Evolutionary conservation across 2,113 vertebrate species (phyloP).

Genomic region (Ciconia maguari): DNA sequence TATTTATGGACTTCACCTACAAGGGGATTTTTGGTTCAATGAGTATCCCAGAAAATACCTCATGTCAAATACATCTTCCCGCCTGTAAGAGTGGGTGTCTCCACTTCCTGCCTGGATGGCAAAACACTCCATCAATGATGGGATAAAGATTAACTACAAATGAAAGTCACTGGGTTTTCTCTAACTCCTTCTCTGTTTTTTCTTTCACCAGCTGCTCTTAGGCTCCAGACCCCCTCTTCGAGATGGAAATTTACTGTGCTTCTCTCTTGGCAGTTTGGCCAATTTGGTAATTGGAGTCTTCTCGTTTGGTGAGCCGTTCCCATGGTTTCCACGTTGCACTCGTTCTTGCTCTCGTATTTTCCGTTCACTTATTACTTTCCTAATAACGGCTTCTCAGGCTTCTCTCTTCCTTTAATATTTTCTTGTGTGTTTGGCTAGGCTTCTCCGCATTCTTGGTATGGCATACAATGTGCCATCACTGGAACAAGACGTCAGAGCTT

Average conservation of each 20-base stretch:
- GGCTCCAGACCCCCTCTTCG: neutral
- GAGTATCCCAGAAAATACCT: constrained; percentile 30
- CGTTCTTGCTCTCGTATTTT: neutral
- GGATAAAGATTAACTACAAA: constrained; percentile 13
- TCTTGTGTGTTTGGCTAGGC: constrained; percentile 44
- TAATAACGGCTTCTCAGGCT: neutral
- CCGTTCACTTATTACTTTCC: constrained; percentile 8
- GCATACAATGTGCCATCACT: neutral
- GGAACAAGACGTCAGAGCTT: neutral
- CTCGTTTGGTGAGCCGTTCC: neutral
- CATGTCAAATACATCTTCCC: neutral
- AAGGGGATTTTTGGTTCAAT: neutral
- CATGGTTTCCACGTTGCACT: neutral
- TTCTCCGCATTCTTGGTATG: constrained; percentile 13
- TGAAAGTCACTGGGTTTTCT: neutral
- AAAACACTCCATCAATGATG: neutral
- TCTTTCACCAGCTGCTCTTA: neutral
- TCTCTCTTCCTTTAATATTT: neutral
- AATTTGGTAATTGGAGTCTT: neutral
- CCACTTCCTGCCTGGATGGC: neutral
- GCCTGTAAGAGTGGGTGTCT: constrained; percentile 5
- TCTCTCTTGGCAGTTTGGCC: neutral
- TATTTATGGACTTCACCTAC: neutral
- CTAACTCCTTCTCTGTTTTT: neutral
- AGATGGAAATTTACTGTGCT: neutral